Evolutionary conservation across 2,888 invertebrate genomes (phyloP), one percentile per base, ranked within the genome.

Genomic region (Pimpla rufipes): DNA sequence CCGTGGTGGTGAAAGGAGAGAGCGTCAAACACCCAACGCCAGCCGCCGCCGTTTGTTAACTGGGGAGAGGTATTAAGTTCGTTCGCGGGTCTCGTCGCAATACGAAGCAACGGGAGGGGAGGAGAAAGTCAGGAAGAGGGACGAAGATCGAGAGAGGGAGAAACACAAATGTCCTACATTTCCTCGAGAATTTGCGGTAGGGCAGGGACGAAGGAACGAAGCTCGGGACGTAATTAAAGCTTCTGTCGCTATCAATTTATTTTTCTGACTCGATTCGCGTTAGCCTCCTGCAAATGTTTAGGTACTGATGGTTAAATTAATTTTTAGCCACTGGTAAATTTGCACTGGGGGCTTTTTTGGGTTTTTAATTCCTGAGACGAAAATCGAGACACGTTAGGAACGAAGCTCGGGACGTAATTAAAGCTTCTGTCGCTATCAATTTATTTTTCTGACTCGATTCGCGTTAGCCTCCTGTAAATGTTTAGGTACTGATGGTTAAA

Each of bases 1-100:
- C 5, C 29, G 29, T 18, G 16, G 55, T 29, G 47, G 40, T 55
- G 66, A 66, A 76, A 66, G 71, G 29, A 42, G 11, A 13, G n/a
- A 37, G 52, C 50, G 75, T 66, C 55, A 66, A 55, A 55, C 29
- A 8, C 23, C 18, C n/a, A 5, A 5, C 29, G 29, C 2, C 29
- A 5, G 5, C 29, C 29, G 29, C 29, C 29, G 29, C 29, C 29
- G 59, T 62, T 62, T 40, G 59, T 40, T 37, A 37, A 62, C n/a
- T 37, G 37, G 16, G 7, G 18, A 35, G 5, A 62, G 16, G n/a
- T 40, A 23, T 18, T 21, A 55, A 23, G 11, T 55, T 55, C 52
- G 52, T 55, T 21, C 11, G 23, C 11, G 23, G 23, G 10, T 55
- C 10, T 52, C 18, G 10, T 11, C 23, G 2, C 21, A 11, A 5